Conservation (phyloP, 2,888 invertebrate genomes). For the Thymelicus lineola region DNA sequence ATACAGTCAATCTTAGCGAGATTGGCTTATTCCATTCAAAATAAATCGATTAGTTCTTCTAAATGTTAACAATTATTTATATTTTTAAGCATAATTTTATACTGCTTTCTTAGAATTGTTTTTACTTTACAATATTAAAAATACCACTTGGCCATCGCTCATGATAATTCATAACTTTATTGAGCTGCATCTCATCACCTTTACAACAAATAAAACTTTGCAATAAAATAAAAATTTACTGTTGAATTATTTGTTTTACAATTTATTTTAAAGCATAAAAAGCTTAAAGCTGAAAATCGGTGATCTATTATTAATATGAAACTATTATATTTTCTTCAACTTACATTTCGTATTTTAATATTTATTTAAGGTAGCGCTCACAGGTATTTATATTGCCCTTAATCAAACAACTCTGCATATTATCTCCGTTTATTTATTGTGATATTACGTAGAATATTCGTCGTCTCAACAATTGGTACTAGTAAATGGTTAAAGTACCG, state of each 20-base stretch:
- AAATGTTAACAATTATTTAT: slow-evolving; percentile 57
- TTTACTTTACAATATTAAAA: not conserved
- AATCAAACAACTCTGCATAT: not conserved
- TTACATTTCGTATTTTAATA: no score
- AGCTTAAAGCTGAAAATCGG: no score
- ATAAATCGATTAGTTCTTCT: slow-evolving; percentile 80
- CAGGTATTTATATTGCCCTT: not conserved
- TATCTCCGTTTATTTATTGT: not conserved
- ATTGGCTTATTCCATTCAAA: slow-evolving; percentile 79
- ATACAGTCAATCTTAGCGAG: slow-evolving; percentile 72
- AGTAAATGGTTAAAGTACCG: slow-evolving; percentile 46
- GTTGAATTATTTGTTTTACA: no score
- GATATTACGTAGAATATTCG: slow-evolving; percentile 5
- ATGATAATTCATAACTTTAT: not conserved
- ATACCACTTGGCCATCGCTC: not conserved
- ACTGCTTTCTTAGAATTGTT: not conserved
- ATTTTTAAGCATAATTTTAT: not conserved
- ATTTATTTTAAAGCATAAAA: no score
- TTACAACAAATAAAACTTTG: no score
- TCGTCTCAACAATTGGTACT: slow-evolving; percentile 22
- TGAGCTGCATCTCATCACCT: no score
- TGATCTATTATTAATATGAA: no score
- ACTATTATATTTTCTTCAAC: no score
- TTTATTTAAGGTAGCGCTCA: no score
- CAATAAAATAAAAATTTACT: no score